Evolutionary conservation across 2,113 vertebrate genomes (phyloP), one percentile per base, ranked within the genome.

Genomic region (Microcebus jonahi): DNA sequence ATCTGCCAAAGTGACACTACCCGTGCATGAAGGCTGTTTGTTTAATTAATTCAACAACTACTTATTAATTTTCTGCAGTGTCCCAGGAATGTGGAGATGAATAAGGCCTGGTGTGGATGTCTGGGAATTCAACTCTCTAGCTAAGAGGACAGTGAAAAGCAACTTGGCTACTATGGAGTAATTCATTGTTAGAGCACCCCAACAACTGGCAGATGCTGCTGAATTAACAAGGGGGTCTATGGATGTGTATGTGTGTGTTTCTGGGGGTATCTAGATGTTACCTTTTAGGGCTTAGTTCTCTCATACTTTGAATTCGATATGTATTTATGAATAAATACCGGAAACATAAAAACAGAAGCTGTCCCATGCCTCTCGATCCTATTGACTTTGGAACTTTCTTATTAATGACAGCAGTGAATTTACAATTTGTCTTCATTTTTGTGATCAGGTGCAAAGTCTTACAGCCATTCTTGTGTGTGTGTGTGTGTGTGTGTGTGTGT

Each of bases 1-100:
- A 81, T 39, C 57, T 85, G 42, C 93, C 73, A 93, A 77, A 21
- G 67, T 53, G 50, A 95, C 55, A 34, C 63, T 91, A 23, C 57
- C 3, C 53, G 53, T 15, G 14, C 48, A 31, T 25, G 31, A 93
- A 84, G 17, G 2, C 27, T 80, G 36, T 75, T 83, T 63, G 91
- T 31, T 88, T 92, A 48, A 71, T 77, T 21, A 61, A 55, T 8
- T 84, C 17, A 73, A 42, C 45, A 81, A 50, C n/a, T 39, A 79
- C 48, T 50, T 92, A 8, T n/a, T 67, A 90, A 71, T 29, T 50
- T 84, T 15, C 39, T 45, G 57, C 45, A 25, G 1, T 42, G 59
- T 70, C 88, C 61, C 65, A 50, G 68, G 57, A 91, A 53, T 68
- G 29, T 45, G 42, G 21, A 59, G 25, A 65, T 9, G 9, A 90